These are phyloP conservation scores for Eumerus sabulonum DNA, from an alignment of 2,888 invertebrate species.

Conservation along the genomic window DNA sequence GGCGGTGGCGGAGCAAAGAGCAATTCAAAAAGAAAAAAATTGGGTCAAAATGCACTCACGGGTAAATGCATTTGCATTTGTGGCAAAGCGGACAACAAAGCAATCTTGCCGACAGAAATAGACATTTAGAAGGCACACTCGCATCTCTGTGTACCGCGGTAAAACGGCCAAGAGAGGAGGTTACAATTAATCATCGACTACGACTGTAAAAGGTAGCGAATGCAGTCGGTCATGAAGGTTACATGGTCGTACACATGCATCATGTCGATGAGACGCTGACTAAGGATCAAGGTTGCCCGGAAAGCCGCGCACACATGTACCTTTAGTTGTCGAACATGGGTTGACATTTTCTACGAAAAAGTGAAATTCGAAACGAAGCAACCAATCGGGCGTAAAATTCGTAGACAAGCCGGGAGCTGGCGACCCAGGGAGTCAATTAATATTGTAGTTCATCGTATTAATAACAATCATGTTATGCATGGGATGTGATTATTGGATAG, in stretches of 20 bases:
- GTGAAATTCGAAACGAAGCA: conserved; percentile 39
- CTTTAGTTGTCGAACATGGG: not conserved
- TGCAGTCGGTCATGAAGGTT: no score
- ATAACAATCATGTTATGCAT: not conserved
- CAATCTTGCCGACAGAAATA: conserved; percentile 22
- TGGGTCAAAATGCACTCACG: conserved; percentile 31
- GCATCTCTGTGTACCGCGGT: not conserved
- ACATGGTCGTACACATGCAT: no score
- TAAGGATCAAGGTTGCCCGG: not conserved
- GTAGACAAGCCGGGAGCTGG: no score
- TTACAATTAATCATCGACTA: conserved; percentile 53
- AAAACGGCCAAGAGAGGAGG: not conserved
- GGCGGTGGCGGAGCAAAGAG: conserved; percentile 1
- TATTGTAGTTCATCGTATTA: no score
- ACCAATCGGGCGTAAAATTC: conserved; percentile 32
- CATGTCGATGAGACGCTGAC: no score
- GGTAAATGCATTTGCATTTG: conserved; percentile 2
- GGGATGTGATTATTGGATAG: not conserved
- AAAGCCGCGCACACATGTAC: conserved; percentile 6
- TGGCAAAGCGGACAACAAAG: conserved; percentile 37
- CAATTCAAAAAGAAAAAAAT: conserved; percentile 50
- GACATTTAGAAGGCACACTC: conserved; percentile 40
- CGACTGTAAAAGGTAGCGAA: conserved; percentile 17
- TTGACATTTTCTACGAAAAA: conserved; percentile 16
- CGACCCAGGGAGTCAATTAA: no score